Conservation (phyloP, 2,888 invertebrate species). For the Fragum fragum region DNA sequence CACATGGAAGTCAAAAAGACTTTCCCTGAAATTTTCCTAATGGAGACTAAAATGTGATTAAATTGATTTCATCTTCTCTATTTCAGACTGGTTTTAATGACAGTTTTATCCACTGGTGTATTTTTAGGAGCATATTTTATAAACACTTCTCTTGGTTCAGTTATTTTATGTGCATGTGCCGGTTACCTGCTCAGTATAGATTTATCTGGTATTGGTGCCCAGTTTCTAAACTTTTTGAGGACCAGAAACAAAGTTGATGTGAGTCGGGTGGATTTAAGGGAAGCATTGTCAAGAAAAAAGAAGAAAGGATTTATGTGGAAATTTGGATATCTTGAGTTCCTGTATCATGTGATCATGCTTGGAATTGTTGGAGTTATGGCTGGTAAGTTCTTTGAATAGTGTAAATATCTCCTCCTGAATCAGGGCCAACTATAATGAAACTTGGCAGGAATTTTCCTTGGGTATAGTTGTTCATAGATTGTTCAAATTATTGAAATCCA, state of each 20-base stretch:
- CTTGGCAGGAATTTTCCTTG: too few species aligned
- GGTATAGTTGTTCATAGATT: too few species aligned
- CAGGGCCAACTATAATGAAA: too few species aligned
- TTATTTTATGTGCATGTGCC: conserved; percentile 76
- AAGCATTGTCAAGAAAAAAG: conserved; percentile 25
- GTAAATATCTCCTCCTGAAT: too few species aligned
- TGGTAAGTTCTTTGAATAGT: conserved; percentile 47
- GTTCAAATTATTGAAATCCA: too few species aligned
- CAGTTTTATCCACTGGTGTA: conserved; percentile 75
- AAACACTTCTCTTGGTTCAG: conserved; percentile 72
- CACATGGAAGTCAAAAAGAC: too few species aligned
- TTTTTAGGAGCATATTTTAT: conserved; percentile 81
- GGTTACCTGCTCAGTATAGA: conserved; percentile 84
- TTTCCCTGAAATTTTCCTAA: too few species aligned
- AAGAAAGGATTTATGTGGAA: conserved; percentile 79
- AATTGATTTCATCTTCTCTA: too few species aligned
- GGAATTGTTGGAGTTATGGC: conserved; percentile 73
- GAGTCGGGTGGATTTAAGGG: conserved; percentile 47
- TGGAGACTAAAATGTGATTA: too few species aligned
- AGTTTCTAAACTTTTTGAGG: conserved; percentile 67
- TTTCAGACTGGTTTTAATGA: conserved; percentile 78
- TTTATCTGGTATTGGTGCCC: conserved; percentile 77
- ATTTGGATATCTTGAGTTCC: conserved; percentile 76
- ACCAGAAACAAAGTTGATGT: conserved; percentile 73
- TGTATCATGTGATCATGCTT: conserved; percentile 81